Evolutionary conservation across 2,888 invertebrate genomes (phyloP), one percentile per base, ranked within the genome.

Genomic region (Xylocampa areola): DNA sequence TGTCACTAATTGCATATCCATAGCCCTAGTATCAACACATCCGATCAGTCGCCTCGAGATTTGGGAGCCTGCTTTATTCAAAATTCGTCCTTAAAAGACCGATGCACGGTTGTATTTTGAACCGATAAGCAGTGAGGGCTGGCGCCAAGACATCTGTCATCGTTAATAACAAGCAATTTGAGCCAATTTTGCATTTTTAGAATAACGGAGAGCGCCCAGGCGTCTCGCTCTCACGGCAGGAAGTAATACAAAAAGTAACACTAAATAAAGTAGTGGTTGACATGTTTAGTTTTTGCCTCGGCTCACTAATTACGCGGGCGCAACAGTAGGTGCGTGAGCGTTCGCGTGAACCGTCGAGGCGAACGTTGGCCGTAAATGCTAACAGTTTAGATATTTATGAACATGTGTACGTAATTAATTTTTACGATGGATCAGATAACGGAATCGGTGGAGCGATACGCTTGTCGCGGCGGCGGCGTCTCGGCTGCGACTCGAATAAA

Each of bases 91-190:
- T 52, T 84, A 77, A 47, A 1, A 0, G 7, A 21, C 21, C 8
- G n/a, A 0, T 4, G 13, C 76, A 86, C 73, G 76, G 79, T 75
- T 58, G 41, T 32, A 55, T 77, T 84, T 80, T 16, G 49, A 61
- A 57, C 43, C 50, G 27, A 33, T 11, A 5, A 32, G 11, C 21
- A 19, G 5, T 47, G 54, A 75, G 80, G 84, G 79, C 81, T 87
- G 93, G 93, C 93, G 93, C 93, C 88, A 91, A 87, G 87, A 89
- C 93, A 93, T 93, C 92, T 92, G 92, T 93, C 93, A 92, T 93
- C 91, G 91, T 92, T 93, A 92, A 92, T 91, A 93, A 92, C 88
- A 88, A 91, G 91, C 92, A 92, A 93, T 93, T 92, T 91, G 91
- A 92, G 90, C 80, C 91, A 92, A 92, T 92, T 92, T 89, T 84